Evolutionary conservation across 2,113 vertebrate species (phyloP).

Genomic region (Aythya baeri): DNA sequence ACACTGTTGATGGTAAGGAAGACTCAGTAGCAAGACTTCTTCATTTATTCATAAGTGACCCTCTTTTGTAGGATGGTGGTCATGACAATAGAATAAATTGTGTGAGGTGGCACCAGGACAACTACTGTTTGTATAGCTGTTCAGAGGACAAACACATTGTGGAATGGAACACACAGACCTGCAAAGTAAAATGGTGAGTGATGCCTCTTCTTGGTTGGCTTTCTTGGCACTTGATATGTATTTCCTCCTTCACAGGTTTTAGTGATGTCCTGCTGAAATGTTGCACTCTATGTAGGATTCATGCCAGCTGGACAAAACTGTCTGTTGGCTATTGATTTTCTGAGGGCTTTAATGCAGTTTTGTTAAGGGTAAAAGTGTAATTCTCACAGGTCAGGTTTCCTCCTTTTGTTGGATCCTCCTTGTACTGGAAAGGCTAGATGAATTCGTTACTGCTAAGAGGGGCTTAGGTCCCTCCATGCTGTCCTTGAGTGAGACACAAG

Average conservation of each 20-base stretch:
- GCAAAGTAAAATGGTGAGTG: constrained; percentile 89
- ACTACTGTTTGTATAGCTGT: constrained; percentile 90
- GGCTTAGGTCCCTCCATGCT: neutral
- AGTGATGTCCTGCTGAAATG: neutral
- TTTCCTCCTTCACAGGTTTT: neutral
- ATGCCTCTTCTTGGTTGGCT: rapidly evolving
- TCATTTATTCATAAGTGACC: neutral
- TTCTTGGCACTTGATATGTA: rapidly evolving
- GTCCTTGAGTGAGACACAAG: neutral
- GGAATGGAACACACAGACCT: constrained; percentile 93
- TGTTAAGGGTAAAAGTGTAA: neutral
- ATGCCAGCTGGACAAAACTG: neutral
- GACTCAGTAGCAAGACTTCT: neutral
- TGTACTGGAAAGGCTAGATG: neutral
- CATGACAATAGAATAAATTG: constrained; percentile 90
- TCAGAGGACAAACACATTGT: constrained; percentile 94
- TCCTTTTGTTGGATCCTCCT: neutral
- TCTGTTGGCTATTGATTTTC: neutral
- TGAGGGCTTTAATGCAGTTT: neutral
- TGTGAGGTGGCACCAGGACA: constrained; percentile 92
- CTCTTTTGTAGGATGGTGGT: constrained; percentile 82
- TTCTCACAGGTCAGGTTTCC: neutral
- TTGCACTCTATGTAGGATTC: neutral
- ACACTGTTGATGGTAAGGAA: neutral
- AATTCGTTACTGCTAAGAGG: neutral